These are phyloP conservation scores for Trogon surrucura DNA, from an alignment of 2,113 vertebrate species.

Conservation along the genomic window DNA sequence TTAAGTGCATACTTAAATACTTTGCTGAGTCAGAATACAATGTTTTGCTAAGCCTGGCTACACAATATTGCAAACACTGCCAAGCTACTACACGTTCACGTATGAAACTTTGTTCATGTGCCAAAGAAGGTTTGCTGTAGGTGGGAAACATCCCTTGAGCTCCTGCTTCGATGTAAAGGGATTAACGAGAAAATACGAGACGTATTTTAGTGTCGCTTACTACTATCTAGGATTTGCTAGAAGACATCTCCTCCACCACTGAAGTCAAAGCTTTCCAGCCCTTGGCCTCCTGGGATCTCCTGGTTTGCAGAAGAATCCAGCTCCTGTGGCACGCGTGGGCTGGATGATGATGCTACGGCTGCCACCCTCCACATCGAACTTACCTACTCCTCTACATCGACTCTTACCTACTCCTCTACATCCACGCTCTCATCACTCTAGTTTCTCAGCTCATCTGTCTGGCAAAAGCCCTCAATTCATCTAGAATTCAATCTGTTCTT, in stretches of 20 bases:
- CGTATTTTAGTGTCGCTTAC: neutral
- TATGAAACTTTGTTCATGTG: neutral
- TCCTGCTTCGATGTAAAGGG: neutral
- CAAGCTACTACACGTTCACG: neutral
- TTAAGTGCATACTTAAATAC: neutral
- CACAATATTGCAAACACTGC: neutral
- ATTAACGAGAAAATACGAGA: neutral
- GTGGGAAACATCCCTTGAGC: neutral
- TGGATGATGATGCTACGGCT: neutral
- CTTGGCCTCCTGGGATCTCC: neutral
- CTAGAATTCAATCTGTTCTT: neutral
- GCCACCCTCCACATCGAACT: neutral
- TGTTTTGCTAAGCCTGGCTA: neutral
- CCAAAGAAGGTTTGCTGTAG: neutral
- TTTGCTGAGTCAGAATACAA: neutral
- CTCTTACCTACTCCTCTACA: neutral
- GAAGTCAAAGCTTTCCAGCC: neutral
- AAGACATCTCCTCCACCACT: neutral
- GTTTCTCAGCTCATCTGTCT: neutral
- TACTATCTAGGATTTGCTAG: neutral
- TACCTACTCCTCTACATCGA: neutral
- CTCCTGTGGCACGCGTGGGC: fast-evolving
- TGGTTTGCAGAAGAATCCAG: neutral
- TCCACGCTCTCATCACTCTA: neutral
- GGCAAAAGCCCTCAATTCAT: neutral